phyloP scores from a whole-genome alignment of 2,113 vertebrate species.

The Odontophorus gujanensis region DNA sequence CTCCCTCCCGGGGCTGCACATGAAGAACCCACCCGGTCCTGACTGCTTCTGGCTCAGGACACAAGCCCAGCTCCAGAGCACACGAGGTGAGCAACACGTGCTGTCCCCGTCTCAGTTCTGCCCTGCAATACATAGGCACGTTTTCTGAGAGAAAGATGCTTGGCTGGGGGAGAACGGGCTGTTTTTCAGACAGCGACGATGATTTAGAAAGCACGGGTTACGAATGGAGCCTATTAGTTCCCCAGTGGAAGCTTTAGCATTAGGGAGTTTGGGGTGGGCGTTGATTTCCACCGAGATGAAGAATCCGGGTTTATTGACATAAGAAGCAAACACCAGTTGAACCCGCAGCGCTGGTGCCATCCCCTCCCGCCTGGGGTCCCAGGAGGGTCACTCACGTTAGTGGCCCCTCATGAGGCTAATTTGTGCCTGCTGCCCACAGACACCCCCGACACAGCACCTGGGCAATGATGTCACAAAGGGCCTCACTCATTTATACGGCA shows the following conservation, averaged over 20 bases:
- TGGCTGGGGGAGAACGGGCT: conserved; percentile 22
- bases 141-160: conserved; percentile 17
- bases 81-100: fast-evolving
- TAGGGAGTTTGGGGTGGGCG: conserved; percentile 45
- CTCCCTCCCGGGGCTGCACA: too few relatives aligned
- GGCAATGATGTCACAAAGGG: background rate
- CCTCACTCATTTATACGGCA: background rate
- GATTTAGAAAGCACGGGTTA: conserved; percentile 62
- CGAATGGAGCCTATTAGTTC: conserved; percentile 48
- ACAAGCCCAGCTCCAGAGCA: background rate
- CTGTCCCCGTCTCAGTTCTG: background rate
- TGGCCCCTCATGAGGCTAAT: background rate
- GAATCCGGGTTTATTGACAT: conserved; percentile 26
- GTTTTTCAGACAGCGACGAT: conserved; percentile 20
- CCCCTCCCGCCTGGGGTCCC: background rate
- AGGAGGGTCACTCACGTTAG: background rate
- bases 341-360: background rate
- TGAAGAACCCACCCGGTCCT: too few relatives aligned
- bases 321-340: conserved; percentile 33
- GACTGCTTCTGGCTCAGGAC: too few relatives aligned
- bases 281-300: conserved; percentile 29
- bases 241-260: conserved; percentile 38
- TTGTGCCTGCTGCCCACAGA: background rate
- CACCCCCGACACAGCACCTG: fast-evolving
- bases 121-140: fast-evolving